Percentiles rank a stretch among this genome's conserved stretches.
Conservation (phyloP, 2,888 invertebrate species). For the Oscheius myriophilus region DNA sequence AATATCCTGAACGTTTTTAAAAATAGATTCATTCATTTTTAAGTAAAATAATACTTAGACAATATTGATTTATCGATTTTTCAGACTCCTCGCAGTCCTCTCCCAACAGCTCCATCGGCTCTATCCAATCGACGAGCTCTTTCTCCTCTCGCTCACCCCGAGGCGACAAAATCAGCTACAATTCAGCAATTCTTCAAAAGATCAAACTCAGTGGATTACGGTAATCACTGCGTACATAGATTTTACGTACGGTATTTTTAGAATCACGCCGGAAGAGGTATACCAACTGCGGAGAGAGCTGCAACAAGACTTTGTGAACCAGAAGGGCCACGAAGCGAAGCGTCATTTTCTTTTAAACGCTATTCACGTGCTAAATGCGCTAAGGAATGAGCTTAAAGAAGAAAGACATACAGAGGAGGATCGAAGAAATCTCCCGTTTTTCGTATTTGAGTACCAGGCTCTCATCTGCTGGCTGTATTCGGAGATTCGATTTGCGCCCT, state of each 20-base stretch:
- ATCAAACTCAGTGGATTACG: constrained; percentile 27
- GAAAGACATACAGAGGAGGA: constrained; percentile 9
- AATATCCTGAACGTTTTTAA: too few relatives aligned
- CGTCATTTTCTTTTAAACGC: constrained; percentile 21
- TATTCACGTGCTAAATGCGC: constrained; percentile 18
- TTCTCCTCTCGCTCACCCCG: constrained; percentile 13
- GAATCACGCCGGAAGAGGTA: constrained; percentile 30
- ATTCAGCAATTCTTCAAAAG: constrained; percentile 21
- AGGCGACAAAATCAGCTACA: constrained; percentile 25
- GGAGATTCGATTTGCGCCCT: constrained; percentile 28
- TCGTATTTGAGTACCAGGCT: constrained; percentile 32
- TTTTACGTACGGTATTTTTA: constrained; percentile 2
- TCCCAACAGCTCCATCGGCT: constrained; percentile 24
- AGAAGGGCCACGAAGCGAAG: constrained; percentile 19
- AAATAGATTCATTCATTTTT: too few relatives aligned
- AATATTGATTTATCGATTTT: background rate
- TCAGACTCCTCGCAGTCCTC: constrained; percentile 21
- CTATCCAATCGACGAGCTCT: constrained; percentile 20
- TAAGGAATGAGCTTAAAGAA: constrained; percentile 23
- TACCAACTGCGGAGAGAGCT: constrained; percentile 24
- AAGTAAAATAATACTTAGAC: constrained; percentile 11
- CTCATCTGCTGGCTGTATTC: constrained; percentile 31
- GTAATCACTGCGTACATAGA: constrained; percentile 1
- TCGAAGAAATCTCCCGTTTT: constrained; percentile 13
- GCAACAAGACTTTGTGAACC: constrained; percentile 20